Conservation (phyloP, 2,888 invertebrate genomes). For the Plagodis pulveraria region DNA sequence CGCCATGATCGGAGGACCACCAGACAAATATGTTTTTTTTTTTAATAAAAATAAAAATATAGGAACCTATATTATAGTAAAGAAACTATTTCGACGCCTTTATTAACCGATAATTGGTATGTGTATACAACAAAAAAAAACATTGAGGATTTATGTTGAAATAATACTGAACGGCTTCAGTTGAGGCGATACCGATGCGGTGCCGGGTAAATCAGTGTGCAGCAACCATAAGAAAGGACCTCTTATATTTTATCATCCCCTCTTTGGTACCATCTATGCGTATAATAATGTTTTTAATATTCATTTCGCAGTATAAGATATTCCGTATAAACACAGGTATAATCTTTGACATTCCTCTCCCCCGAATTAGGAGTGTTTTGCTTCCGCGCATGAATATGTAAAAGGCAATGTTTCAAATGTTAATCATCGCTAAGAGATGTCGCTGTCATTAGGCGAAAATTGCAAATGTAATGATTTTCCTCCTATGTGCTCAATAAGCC, state of each 20-base stretch:
- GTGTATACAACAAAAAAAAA: no score
- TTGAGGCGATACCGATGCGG: no score
- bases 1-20: no score
- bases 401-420: conserved; percentile 17
- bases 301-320: conserved; percentile 17
- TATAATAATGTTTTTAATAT: conserved; percentile 8
- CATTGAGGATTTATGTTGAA: no score
- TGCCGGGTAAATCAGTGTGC: no score
- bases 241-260: not conserved
- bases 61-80: no score
- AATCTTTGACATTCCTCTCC: conserved; percentile 16
- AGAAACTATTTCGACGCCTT: no score
- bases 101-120: no score
- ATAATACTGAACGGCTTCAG: no score
- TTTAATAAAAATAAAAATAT: no score
- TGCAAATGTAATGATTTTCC: conserved; percentile 1
- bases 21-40: no score
- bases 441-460: conserved; percentile 9
- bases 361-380: conserved; percentile 16
- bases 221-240: no score
- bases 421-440: conserved; percentile 11
- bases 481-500: not conserved
- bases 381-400: conserved; percentile 23
- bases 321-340: conserved; percentile 9
- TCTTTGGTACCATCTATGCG: not conserved